Evolutionary conservation across 2,888 invertebrate genomes (phyloP).

Genomic region (Criorhina ranunculi): DNA sequence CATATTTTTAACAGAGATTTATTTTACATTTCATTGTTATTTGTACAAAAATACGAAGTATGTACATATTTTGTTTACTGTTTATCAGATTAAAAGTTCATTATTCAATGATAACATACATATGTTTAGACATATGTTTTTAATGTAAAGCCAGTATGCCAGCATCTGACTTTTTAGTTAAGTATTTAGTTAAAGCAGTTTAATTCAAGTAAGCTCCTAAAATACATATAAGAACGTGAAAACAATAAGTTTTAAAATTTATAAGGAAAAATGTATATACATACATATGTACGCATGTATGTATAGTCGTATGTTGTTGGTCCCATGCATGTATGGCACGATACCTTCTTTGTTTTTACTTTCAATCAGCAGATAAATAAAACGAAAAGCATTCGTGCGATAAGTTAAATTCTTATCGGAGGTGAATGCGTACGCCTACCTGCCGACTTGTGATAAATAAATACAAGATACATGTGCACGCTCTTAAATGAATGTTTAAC

Average conservation of each 20-base stretch:
- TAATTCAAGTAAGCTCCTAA: no score
- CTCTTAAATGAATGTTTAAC: no score
- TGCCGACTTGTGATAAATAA: slow-evolving; percentile 3
- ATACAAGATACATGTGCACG: not conserved
- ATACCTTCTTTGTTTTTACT: slow-evolving; percentile 33
- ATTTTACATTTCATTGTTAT: slow-evolving; percentile 1
- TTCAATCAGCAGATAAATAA: slow-evolving; percentile 41
- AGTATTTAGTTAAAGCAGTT: no score
- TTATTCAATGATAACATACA: no score
- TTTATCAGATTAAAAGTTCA: not conserved
- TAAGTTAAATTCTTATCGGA: slow-evolving; percentile 60
- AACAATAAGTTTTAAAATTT: not conserved
- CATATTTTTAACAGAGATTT: not conserved
- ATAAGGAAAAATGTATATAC: not conserved
- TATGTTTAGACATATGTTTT: no score
- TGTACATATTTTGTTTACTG: not conserved
- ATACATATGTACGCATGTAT: not conserved
- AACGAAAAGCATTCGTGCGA: slow-evolving; percentile 34
- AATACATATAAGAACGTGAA: no score
- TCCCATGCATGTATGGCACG: not conserved
- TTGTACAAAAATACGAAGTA: no score
- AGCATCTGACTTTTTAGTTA: no score
- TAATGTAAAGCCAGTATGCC: no score
- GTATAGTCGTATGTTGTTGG: not conserved
- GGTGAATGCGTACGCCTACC: slow-evolving; percentile 28